Conservation (phyloP, 2,113 vertebrate genomes). For the Erythrocercus mccallii region DNA sequence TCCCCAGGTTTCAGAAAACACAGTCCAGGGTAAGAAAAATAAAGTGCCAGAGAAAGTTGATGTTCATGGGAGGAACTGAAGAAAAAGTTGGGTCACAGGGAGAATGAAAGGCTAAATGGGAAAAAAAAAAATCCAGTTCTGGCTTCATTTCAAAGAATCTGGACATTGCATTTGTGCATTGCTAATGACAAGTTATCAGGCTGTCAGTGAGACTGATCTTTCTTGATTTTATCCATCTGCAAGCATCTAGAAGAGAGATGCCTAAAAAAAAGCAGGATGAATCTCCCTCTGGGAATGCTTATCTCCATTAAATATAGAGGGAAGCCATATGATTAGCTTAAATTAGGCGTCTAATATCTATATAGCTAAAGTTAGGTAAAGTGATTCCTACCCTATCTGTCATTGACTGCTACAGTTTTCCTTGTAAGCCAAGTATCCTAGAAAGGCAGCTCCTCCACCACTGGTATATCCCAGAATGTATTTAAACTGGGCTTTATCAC, state of each 20-base stretch:
- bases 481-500: constrained; percentile 10
- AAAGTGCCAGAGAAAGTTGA: constrained; percentile 54
- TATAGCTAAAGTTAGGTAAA: background rate
- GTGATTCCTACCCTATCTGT: background rate
- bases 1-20: constrained; percentile 47
- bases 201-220: background rate
- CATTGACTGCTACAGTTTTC: constrained; percentile 9
- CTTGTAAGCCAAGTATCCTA: background rate
- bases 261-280: constrained; percentile 27
- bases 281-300: constrained; percentile 18
- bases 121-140: background rate
- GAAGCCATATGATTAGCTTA: constrained; percentile 41
- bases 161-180: background rate
- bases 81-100: constrained; percentile 7
- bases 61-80: constrained; percentile 36
- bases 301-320: constrained; percentile 8
- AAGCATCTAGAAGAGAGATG: background rate
- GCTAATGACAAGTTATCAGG: background rate
- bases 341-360: background rate
- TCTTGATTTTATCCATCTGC: background rate
- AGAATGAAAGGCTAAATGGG: constrained; percentile 2
- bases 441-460: background rate
- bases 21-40: constrained; percentile 29
- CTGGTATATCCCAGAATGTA: background rate
- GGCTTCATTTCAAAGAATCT: background rate